Percentiles rank a stretch among this genome's conserved stretches.
Evolutionary conservation across 2,888 invertebrate species (phyloP).

Genomic region (Oscheius myriophilus): DNA sequence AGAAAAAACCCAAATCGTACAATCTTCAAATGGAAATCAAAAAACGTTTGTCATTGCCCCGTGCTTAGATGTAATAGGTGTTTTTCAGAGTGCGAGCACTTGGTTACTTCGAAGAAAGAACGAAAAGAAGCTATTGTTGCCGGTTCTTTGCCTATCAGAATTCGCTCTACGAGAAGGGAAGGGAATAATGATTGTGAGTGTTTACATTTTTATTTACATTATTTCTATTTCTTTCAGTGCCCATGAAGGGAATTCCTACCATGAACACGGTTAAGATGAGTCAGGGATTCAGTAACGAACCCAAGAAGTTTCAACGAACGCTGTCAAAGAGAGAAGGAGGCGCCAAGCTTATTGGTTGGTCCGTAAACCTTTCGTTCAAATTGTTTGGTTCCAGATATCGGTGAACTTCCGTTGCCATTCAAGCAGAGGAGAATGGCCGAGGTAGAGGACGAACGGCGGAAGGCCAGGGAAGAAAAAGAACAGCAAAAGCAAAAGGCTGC

Average conservation of each 20-base stretch:
- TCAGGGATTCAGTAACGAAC: slow-evolving; percentile 57
- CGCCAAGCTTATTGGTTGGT: slow-evolving; percentile 21
- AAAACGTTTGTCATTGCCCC: slow-evolving; percentile 15
- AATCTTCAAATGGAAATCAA: slow-evolving; percentile 8
- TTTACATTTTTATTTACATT: not conserved
- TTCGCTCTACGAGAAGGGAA: slow-evolving; percentile 43
- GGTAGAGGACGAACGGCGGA: slow-evolving; percentile 31
- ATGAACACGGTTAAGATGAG: slow-evolving; percentile 46
- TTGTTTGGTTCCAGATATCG: slow-evolving; percentile 31
- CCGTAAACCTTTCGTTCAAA: not conserved
- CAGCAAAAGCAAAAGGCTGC: slow-evolving; percentile 11
- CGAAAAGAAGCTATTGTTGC: slow-evolving; percentile 38
- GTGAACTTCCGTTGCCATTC: slow-evolving; percentile 50
- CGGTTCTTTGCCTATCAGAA: slow-evolving; percentile 41
- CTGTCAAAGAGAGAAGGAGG: slow-evolving; percentile 42
- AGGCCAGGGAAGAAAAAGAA: slow-evolving; percentile 33
- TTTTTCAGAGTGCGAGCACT: slow-evolving; percentile 40
- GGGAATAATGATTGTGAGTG: slow-evolving; percentile 43
- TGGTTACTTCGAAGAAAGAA: slow-evolving; percentile 34
- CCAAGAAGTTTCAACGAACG: slow-evolving; percentile 56
- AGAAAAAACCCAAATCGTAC: slow-evolving; percentile 37
- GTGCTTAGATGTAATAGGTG: not conserved
- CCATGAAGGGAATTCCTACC: slow-evolving; percentile 53
- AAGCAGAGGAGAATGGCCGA: slow-evolving; percentile 33
- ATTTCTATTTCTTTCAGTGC: slow-evolving; percentile 40